Conservation (phyloP, 2,797 vertebrate genomes). For the Epinephelus malabaricus region DNA sequence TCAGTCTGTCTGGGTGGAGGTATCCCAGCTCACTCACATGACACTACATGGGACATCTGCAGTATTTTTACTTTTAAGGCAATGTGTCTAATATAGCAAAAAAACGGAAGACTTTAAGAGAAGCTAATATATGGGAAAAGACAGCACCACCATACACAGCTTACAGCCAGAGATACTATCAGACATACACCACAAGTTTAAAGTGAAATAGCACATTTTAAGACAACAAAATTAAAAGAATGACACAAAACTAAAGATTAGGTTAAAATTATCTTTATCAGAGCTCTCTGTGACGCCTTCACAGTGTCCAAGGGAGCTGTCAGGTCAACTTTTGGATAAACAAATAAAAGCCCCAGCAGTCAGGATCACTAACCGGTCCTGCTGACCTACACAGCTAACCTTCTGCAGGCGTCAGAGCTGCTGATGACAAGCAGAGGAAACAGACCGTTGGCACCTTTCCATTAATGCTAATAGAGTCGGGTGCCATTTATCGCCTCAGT, state of each 20-base stretch:
- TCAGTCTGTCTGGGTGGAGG: constrained; percentile 43
- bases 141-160: background rate
- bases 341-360: constrained; percentile 14
- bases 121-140: background rate
- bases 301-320: constrained; percentile 1
- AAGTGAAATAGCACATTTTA: background rate
- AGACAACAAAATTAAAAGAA: background rate
- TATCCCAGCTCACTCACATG: constrained; percentile 21
- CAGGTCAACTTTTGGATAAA: constrained; percentile 10
- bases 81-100: background rate
- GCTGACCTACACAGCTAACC: constrained; percentile 26
- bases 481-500: constrained; percentile 63
- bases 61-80: constrained; percentile 26
- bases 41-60: constrained; percentile 16
- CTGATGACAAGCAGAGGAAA: constrained; percentile 72
- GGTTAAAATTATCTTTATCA: background rate
- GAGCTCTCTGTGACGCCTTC: background rate
- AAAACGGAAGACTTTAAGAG: background rate
- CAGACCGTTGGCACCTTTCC: constrained; percentile 71
- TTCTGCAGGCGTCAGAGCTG: constrained; percentile 44
- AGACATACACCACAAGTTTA: background rate
- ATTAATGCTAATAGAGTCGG: constrained; percentile 74
- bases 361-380: constrained; percentile 31
- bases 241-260: background rate
- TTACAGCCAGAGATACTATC: background rate